These are phyloP conservation scores for Pangasius macronema DNA, from an alignment of 2,797 vertebrate genomes.

Conservation along the genomic window DNA sequence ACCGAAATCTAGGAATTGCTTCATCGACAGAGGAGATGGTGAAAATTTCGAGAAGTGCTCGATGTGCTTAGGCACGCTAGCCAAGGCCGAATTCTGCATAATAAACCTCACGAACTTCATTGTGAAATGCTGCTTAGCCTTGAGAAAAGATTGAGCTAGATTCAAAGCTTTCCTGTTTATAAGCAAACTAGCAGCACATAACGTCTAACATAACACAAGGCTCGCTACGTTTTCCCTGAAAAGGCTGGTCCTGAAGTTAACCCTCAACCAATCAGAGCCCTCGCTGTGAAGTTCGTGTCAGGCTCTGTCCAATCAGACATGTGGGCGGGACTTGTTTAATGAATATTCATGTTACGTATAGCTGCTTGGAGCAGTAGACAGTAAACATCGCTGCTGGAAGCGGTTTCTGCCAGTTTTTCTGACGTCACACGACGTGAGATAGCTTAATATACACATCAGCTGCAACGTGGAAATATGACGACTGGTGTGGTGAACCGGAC, in stretches of 20 bases:
- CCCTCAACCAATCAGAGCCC: conserved; percentile 40
- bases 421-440: neutral
- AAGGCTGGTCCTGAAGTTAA: neutral
- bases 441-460: neutral
- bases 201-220: neutral
- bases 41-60: conserved; percentile 97
- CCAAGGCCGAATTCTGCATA: conserved; percentile 83
- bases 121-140: neutral
- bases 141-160: neutral
- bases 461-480: neutral
- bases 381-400: neutral
- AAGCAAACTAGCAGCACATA: neutral
- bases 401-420: neutral
- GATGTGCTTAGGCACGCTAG: conserved; percentile 86
- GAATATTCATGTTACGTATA: conserved; percentile 5
- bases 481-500: neutral
- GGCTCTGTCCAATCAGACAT: conserved; percentile 37
- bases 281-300: conserved; percentile 18
- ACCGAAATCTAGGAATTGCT: conserved; percentile 95
- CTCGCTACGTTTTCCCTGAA: conserved; percentile 1
- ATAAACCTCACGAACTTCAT: conserved; percentile 91
- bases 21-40: conserved; percentile 94
- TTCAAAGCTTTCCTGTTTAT: neutral
- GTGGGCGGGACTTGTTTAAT: conserved; percentile 20
- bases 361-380: neutral